Evolutionary conservation across 2,888 invertebrate species (phyloP).

Genomic region (Parasteatoda lunata): DNA sequence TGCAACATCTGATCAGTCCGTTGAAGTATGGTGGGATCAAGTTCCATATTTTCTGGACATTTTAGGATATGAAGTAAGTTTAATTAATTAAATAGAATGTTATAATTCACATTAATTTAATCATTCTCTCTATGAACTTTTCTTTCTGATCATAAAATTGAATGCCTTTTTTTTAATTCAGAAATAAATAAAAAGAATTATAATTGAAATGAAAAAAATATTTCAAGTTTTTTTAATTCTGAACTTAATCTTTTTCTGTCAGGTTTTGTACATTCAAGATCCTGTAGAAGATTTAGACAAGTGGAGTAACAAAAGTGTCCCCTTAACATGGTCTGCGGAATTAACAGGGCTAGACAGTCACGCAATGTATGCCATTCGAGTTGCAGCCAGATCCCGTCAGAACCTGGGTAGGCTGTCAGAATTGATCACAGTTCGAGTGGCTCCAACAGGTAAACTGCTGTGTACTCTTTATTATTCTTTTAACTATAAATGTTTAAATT

Average conservation of each 20-base stretch:
- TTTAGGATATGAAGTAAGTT: conserved; percentile 82
- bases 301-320: conserved; percentile 90
- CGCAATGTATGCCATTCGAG: conserved; percentile 92
- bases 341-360: conserved; percentile 91
- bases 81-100: too few species aligned
- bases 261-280: conserved; percentile 76
- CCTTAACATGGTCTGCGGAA: conserved; percentile 91
- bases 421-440: conserved; percentile 81
- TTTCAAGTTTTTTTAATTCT: too few species aligned
- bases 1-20: conserved; percentile 92
- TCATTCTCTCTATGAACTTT: too few species aligned
- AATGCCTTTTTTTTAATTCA: too few species aligned
- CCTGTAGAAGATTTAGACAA: conserved; percentile 93
- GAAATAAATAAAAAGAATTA: too few species aligned
- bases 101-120: too few species aligned
- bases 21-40: conserved; percentile 81
- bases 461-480: neutral
- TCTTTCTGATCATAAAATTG: too few species aligned
- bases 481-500: too few species aligned
- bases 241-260: neutral
- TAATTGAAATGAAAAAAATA: too few species aligned
- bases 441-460: conserved; percentile 66
- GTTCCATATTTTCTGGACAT: conserved; percentile 71
- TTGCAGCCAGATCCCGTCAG: conserved; percentile 85
- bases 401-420: conserved; percentile 90